Conservation (phyloP, 2,888 invertebrate genomes). For the Aphrophora alni region DNA sequence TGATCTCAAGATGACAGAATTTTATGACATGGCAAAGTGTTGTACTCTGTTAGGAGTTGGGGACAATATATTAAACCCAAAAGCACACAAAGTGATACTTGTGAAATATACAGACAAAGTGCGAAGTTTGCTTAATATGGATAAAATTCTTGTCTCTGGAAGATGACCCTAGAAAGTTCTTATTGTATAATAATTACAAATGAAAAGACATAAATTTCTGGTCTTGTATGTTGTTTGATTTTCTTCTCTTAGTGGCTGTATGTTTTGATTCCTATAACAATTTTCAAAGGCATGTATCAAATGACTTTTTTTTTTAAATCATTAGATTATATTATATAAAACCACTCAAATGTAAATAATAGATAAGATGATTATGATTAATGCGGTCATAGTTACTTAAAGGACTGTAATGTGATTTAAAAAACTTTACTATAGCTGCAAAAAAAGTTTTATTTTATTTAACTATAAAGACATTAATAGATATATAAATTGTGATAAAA, state of each 20-base stretch:
- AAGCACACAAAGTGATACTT: slow-evolving; percentile 80
- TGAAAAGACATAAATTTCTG: neutral
- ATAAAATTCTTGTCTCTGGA: slow-evolving; percentile 69
- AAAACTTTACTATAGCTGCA: no score
- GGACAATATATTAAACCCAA: slow-evolving; percentile 79
- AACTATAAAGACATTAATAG: no score
- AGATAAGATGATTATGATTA: neutral
- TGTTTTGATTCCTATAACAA: neutral
- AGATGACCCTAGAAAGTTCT: slow-evolving; percentile 58
- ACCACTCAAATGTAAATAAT: neutral
- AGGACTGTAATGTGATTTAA: neutral
- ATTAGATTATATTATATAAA: no score
- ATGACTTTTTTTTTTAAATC: neutral
- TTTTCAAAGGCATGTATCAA: neutral
- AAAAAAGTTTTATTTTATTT: no score
- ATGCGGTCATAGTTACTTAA: neutral
- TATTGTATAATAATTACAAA: neutral
- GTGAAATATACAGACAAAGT: slow-evolving; percentile 86
- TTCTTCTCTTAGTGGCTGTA: neutral
- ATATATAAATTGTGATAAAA: neutral
- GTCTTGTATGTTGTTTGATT: neutral
- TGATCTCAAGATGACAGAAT: slow-evolving; percentile 80
- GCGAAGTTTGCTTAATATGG: slow-evolving; percentile 79
- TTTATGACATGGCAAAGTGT: slow-evolving; percentile 80
- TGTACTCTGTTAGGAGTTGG: slow-evolving; percentile 74